phyloP scores from a whole-genome alignment of 2,113 vertebrate genomes.

The Archocentrus centrarchus region DNA sequence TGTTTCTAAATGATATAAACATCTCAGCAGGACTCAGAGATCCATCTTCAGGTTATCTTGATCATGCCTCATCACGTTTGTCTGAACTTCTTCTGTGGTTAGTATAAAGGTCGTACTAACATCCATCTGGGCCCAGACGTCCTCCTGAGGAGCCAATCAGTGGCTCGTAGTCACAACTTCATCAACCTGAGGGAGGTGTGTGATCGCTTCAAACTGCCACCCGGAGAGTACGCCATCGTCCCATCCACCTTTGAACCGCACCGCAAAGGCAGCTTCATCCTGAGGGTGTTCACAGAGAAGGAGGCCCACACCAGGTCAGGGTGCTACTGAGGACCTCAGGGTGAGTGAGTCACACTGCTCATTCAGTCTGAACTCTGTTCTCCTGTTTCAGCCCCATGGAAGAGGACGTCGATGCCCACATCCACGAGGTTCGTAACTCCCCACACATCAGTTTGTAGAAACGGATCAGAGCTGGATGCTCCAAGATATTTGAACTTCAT shows the following conservation, averaged over 20 bases:
- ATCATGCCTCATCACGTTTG: background rate
- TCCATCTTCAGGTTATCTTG: background rate
- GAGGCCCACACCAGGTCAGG: conserved; percentile 56
- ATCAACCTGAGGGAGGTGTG: conserved; percentile 84
- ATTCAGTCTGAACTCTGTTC: background rate
- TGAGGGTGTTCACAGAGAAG: conserved; percentile 87
- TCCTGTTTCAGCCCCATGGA: conserved; percentile 67
- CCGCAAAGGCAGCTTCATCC: conserved; percentile 82
- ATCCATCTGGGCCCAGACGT: conserved; percentile 75
- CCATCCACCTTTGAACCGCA: conserved; percentile 87
- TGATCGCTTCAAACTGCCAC: conserved; percentile 75
- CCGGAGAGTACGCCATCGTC: conserved; percentile 82
- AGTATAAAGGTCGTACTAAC: conserved; percentile 67
- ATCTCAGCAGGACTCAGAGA: background rate
- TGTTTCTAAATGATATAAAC: background rate
- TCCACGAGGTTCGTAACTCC: conserved; percentile 49
- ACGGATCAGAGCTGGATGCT: too few species aligned
- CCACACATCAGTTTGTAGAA: background rate
- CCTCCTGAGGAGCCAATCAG: conserved; percentile 66
- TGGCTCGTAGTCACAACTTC: conserved; percentile 70
- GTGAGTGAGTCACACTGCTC: background rate
- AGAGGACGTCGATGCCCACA: conserved; percentile 43
- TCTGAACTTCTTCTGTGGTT: conserved; percentile 1
- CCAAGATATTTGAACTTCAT: background rate
- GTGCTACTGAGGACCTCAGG: background rate